Conservation (phyloP, 1,140 invertebrate genomes). For the Lanistes nyassanus region DNA sequence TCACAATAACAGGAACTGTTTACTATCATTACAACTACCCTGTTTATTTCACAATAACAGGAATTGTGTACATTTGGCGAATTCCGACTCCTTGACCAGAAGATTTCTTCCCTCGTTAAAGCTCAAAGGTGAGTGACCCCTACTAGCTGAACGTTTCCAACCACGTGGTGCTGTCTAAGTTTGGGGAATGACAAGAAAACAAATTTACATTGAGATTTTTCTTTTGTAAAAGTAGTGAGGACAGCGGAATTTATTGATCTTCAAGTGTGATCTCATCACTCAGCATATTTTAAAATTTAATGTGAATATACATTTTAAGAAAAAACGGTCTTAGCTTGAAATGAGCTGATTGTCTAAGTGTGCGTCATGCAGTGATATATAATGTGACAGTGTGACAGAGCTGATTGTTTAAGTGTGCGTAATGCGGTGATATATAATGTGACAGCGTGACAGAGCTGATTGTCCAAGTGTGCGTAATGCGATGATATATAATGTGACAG, state of each 20-base stretch:
- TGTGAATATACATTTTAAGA: not conserved
- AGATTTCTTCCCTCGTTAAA: slow-evolving; percentile 48
- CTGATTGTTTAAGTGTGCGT: no score
- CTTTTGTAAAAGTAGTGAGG: no score
- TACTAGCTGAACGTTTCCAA: not conserved
- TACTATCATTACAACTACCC: slow-evolving; percentile 1
- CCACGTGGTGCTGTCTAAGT: not conserved
- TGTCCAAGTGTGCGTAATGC: no score
- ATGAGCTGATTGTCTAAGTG: no score
- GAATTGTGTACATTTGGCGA: slow-evolving; percentile 56
- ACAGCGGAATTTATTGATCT: not conserved
- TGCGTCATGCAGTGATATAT: no score
- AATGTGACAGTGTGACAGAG: no score
- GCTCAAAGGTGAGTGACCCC: slow-evolving; percentile 38
- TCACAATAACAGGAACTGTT: not conserved
- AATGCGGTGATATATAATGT: no score
- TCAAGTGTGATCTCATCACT: not conserved
- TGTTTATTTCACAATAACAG: slow-evolving; percentile 36
- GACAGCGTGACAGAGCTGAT: no score
- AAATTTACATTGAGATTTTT: no score
- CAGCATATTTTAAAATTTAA: not conserved
- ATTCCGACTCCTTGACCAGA: slow-evolving; percentile 51
- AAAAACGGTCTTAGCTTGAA: no score
- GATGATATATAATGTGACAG: slow-evolving; percentile 43
- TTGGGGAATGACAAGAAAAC: no score